Evolutionary conservation across 2,113 vertebrate species (phyloP), one percentile per base, ranked within the genome.

Genomic region (Lasiurus borealis): DNA sequence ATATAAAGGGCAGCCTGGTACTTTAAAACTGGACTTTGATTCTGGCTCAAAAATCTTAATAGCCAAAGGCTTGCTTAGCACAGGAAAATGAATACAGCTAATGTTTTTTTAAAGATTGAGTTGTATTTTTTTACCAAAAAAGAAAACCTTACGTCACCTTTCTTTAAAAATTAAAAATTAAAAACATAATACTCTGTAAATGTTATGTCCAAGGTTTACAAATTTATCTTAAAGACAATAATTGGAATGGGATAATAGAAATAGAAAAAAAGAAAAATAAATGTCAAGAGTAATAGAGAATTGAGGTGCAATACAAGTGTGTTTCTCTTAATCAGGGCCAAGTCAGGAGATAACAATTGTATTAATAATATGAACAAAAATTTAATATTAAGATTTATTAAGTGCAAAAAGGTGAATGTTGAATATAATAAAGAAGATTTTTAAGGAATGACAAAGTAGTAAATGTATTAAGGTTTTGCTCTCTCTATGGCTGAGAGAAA

Each of bases 81-180:
- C 1, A 71, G 44, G 1, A 64, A 85, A 91, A 72, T 92, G 44
- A 78, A 64, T 66, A 31, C 18, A 90, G 8, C 3, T 87, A 87
- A 91, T 4, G 31, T 93, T 76, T 31, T 31, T 25, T 19, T 50
- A 54, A 75, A 27, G 25, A 40, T 0, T 0, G 19, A 21, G 52
- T 15, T 50, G 15, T 52, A 10, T 15, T 75, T 31, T 19, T 14
- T 73, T 46, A 73, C 10, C 18, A 8, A 68, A 82, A 69, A 18
- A 40, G 40, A 40, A 93, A 34, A 1, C 2, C 10, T 80, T 69
- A 46, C 34, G 87, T 81, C 93, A 3, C 64, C 5, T 25, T 92
- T 2, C 14, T 64, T 93, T 75, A 73, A 90, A 90, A 81, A 25
- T 93, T 75, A 73, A 90, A 90, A 81, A 25, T 82, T 84, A 71